Percentiles rank a stretch among this genome's conserved stretches.
Evolutionary conservation across 23 tunicate genomes (phyloP).

Genomic region (Clavelina lepadiformis): DNA sequence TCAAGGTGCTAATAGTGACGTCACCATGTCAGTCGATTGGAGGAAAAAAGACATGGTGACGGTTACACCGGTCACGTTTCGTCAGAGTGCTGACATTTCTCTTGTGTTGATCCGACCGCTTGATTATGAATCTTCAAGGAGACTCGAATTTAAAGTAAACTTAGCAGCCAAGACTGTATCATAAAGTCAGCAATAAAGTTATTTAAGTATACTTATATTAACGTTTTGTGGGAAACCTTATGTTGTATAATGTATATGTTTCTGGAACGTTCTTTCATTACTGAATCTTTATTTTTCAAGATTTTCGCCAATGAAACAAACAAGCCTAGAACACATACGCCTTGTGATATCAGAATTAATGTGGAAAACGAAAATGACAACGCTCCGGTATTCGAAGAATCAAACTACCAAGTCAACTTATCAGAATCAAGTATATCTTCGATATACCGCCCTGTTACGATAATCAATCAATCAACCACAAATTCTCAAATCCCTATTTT

Average conservation of each 20-base stretch:
- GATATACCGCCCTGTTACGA: not conserved
- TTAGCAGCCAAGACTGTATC: not conserved
- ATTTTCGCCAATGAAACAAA: slow-evolving; percentile 81
- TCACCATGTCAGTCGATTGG: slow-evolving; percentile 66
- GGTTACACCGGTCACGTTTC: slow-evolving; percentile 56
- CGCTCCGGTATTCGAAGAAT: slow-evolving; percentile 43
- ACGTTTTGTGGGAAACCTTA: not conserved
- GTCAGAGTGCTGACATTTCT: slow-evolving; percentile 23
- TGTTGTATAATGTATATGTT: not conserved
- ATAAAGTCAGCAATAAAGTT: not conserved
- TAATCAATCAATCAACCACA: not conserved
- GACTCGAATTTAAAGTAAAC: slow-evolving; percentile 27
- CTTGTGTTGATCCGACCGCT: slow-evolving; percentile 48
- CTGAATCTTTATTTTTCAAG: slow-evolving; percentile 18
- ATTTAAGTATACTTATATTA: not conserved
- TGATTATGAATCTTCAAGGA: slow-evolving; percentile 40
- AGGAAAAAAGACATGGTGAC: slow-evolving; percentile 13
- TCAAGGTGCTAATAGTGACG: slow-evolving; percentile 72
- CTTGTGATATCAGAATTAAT: slow-evolving; percentile 46
- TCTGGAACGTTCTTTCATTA: not conserved
- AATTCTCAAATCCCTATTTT: not conserved
- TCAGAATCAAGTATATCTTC: slow-evolving; percentile 46
- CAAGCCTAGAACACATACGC: slow-evolving; percentile 15
- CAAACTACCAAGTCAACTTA: slow-evolving; percentile 42
- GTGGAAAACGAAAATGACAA: slow-evolving; percentile 80